A percentile compares a stretch with the other conserved stretches of the same genome.
phyloP scores from a whole-genome alignment of 2,888 invertebrate species.

The Phlogophora meticulosa region DNA sequence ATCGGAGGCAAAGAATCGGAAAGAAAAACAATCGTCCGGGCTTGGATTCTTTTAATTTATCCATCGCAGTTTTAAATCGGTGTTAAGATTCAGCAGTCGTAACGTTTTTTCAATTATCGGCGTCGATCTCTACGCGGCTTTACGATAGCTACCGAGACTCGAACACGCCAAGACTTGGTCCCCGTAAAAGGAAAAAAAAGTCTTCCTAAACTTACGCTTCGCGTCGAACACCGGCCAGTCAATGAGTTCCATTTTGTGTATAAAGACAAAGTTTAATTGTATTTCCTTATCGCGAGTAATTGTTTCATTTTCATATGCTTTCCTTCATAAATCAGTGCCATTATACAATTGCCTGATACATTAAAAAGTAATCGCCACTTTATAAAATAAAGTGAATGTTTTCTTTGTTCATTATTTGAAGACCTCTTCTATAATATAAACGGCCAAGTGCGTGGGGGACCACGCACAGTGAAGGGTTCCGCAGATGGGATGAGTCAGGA shows the following conservation, averaged over 20 bases:
- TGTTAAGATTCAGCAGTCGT: conserved; percentile 88
- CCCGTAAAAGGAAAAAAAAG: conserved; percentile 67
- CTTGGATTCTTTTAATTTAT: conserved; percentile 89
- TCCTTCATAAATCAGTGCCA: neutral
- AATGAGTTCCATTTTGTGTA: conserved; percentile 68
- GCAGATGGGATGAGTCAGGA: no score
- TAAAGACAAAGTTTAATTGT: conserved; percentile 48
- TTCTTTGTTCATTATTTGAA: conserved; percentile 20
- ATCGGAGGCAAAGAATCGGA: conserved; percentile 82
- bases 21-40: conserved; percentile 84
- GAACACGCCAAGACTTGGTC: conserved; percentile 75
- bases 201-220: conserved; percentile 70
- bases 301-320: neutral
- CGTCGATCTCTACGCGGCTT: conserved; percentile 84
- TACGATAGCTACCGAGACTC: conserved; percentile 84
- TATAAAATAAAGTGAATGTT: neutral
- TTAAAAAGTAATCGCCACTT: neutral
- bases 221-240: conserved; percentile 64
- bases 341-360: neutral
- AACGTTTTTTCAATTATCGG: conserved; percentile 88
- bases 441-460: neutral
- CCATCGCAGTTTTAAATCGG: conserved; percentile 88
- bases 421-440: conserved; percentile 22
- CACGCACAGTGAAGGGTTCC: no score
- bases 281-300: conserved; percentile 35